Conservation (phyloP, 2,113 vertebrate genomes). For the Pyxicephalus adspersus region DNA sequence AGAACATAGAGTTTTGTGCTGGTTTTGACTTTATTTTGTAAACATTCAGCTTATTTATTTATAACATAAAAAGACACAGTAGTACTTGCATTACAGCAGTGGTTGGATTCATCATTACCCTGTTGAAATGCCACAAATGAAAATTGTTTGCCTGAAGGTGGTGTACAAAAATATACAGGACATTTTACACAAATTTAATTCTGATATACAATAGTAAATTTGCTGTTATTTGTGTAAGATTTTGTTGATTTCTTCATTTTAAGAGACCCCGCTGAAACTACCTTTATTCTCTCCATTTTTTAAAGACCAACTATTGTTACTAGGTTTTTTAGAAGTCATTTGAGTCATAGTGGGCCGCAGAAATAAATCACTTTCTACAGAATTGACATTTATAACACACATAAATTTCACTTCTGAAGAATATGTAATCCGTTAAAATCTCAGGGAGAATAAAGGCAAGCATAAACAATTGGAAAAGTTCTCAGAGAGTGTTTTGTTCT, state of each 20-base stretch:
- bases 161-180: background rate
- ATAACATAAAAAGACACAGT: too few relatives aligned
- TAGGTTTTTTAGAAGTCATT: conserved; percentile 42
- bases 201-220: conserved; percentile 29
- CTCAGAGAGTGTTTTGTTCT: conserved; percentile 5
- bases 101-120: background rate
- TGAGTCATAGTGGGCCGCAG: conserved; percentile 40
- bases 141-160: background rate
- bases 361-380: conserved; percentile 46
- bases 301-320: conserved; percentile 45
- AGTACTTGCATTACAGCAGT: background rate
- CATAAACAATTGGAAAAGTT: conserved; percentile 17
- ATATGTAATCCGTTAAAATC: conserved; percentile 38
- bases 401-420: conserved; percentile 18
- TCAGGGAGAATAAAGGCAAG: conserved; percentile 3
- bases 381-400: conserved; percentile 50
- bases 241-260: conserved; percentile 19
- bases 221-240: conserved; percentile 32
- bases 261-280: conserved; percentile 23
- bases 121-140: background rate
- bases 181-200: conserved; percentile 30
- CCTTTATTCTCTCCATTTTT: conserved; percentile 38
- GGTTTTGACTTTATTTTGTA: too few relatives aligned
- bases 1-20: too few relatives aligned
- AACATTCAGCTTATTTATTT: too few relatives aligned